Evolutionary conservation across 2,888 invertebrate genomes (phyloP).

Genomic region (Sinodicranocentrus sp.): DNA sequence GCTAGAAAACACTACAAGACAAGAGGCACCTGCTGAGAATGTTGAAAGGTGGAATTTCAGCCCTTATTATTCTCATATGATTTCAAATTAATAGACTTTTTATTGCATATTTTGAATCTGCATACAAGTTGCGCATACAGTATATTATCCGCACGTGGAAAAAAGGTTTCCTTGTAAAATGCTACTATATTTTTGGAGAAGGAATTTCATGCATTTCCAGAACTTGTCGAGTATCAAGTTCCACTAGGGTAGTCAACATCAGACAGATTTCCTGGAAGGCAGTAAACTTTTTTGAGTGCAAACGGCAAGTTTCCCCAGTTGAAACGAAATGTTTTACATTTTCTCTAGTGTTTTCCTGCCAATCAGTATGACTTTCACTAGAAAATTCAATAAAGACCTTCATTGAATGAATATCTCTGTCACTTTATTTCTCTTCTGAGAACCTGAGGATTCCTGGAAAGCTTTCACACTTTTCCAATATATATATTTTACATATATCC

Average conservation of each 20-base stretch:
- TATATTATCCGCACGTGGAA: too few species aligned
- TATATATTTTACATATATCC: not conserved
- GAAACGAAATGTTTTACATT: conserved; percentile 11
- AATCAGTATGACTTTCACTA: conserved; percentile 63
- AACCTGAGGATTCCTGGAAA: conserved; percentile 38
- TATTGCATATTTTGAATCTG: too few species aligned
- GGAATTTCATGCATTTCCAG: too few species aligned
- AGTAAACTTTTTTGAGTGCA: too few species aligned
- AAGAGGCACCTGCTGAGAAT: not conserved
- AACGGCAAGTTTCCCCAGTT: too few species aligned
- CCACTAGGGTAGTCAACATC: too few species aligned
- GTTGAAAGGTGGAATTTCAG: conserved; percentile 9
- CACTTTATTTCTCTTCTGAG: conserved; percentile 55
- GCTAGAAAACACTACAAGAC: not conserved
- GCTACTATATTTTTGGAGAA: too few species aligned
- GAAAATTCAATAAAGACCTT: conserved; percentile 67
- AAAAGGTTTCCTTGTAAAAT: too few species aligned
- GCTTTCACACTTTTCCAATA: not conserved
- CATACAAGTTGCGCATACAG: too few species aligned
- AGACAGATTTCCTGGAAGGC: too few species aligned
- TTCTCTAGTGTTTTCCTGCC: conserved; percentile 61
- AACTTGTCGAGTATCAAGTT: too few species aligned
- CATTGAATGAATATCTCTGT: conserved; percentile 60
- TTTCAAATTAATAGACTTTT: too few species aligned
- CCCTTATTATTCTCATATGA: not conserved